Conservation (phyloP, 2,888 invertebrate species). For the Meiosimyza decipiens region DNA sequence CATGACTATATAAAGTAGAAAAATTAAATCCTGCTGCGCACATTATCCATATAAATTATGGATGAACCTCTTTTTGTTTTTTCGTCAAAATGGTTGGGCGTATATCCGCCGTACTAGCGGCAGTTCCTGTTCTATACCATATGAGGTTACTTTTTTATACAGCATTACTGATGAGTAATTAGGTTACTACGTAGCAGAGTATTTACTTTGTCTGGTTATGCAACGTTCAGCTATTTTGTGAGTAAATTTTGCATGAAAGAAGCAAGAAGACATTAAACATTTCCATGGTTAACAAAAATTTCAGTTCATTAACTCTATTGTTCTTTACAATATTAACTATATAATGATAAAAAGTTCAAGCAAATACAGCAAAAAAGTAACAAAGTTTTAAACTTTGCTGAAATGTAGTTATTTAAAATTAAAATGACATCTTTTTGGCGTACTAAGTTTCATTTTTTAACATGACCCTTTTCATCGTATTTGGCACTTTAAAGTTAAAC, state of each 20-base stretch:
- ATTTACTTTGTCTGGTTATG: slow-evolving; percentile 7
- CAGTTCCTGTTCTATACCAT: not conserved
- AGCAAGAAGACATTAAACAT: not conserved
- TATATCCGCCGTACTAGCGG: not conserved
- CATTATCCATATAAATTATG: not conserved
- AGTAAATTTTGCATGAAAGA: not conserved
- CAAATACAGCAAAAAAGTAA: too few species aligned
- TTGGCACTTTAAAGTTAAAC: too few species aligned
- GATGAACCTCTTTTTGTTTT: slow-evolving; percentile 12
- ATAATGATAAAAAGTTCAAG: too few species aligned
- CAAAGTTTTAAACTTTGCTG: too few species aligned
- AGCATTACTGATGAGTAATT: slow-evolving; percentile 21
- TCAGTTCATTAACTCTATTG: slow-evolving; percentile 24
- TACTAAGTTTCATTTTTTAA: too few species aligned
- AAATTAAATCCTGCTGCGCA: too few species aligned
- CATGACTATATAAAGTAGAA: too few species aligned
- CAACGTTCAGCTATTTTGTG: slow-evolving; percentile 8
- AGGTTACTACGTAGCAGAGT: slow-evolving; percentile 21
- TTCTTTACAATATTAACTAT: not conserved
- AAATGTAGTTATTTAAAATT: too few species aligned
- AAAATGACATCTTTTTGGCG: too few species aligned
- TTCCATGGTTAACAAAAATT: slow-evolving; percentile 8
- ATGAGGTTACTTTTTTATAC: too few species aligned
- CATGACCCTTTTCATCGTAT: too few species aligned
- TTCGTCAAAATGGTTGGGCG: slow-evolving; percentile 4